Percentiles rank a stretch among this genome's conserved stretches.
These are phyloP conservation scores for Watsonalla binaria DNA, from an alignment of 2,888 invertebrate genomes.

Conservation along the genomic window DNA sequence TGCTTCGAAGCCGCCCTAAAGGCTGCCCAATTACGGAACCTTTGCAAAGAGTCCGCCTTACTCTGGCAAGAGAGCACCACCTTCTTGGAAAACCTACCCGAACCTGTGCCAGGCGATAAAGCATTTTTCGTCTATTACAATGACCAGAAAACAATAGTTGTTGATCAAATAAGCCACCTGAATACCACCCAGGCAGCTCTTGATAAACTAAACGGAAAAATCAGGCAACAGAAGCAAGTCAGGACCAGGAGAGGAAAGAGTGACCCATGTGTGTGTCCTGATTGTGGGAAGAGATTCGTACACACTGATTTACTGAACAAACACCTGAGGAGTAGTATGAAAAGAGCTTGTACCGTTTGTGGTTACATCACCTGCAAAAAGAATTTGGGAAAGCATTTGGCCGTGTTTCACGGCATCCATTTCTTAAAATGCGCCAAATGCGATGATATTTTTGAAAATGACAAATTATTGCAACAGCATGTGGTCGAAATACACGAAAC, in stretches of 20 bases:
- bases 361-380: constrained; percentile 34
- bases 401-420: constrained; percentile 24
- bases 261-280: constrained; percentile 30
- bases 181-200: constrained; percentile 22
- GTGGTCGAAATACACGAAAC: constrained; percentile 25
- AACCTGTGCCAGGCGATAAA: constrained; percentile 30
- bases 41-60: constrained; percentile 39
- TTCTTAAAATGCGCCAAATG: constrained; percentile 39
- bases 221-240: constrained; percentile 9
- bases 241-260: constrained; percentile 5
- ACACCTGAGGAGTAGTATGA: constrained; percentile 45
- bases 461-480: constrained; percentile 26
- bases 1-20: constrained; percentile 45
- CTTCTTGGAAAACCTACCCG: constrained; percentile 26
- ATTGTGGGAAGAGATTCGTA: constrained; percentile 44
- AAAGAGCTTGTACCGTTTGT: constrained; percentile 44
- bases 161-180: constrained; percentile 26
- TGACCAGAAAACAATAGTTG: constrained; percentile 23
- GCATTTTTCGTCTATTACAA: constrained; percentile 41
- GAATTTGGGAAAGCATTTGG: constrained; percentile 41
- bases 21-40: constrained; percentile 41
- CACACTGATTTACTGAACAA: constrained; percentile 34
- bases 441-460: constrained; percentile 35
- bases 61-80: constrained; percentile 41
- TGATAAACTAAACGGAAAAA: constrained; percentile 26